Conservation (phyloP, 2,797 vertebrate genomes). For the Cygnus olor region DNA sequence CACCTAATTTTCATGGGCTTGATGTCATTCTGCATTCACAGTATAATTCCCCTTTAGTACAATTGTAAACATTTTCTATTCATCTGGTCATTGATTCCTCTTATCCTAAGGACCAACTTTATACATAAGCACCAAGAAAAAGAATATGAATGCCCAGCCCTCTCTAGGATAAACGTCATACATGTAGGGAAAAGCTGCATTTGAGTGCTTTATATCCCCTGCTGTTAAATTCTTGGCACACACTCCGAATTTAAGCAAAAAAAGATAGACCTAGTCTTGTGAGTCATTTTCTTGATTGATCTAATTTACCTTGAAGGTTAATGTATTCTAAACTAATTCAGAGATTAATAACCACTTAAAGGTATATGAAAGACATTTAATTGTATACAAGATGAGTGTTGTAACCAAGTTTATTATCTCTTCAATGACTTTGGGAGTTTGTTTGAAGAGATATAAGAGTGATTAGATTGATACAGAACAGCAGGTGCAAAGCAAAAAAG, state of each 20-base stretch:
- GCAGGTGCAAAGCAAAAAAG: conserved; percentile 9
- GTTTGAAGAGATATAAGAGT: conserved; percentile 66
- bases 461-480: conserved; percentile 61
- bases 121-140: not conserved
- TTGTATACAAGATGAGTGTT: conserved; percentile 53
- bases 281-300: conserved; percentile 80
- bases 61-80: not conserved
- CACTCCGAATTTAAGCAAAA: conserved; percentile 9
- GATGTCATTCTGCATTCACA: not conserved
- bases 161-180: not conserved
- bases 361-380: conserved; percentile 77
- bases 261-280: conserved; percentile 43
- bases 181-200: not conserved
- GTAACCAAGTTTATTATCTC: conserved; percentile 69
- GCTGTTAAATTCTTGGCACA: conserved; percentile 19
- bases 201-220: not conserved
- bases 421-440: conserved; percentile 68
- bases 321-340: conserved; percentile 82
- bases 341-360: conserved; percentile 83
- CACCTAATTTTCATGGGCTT: conserved; percentile 15
- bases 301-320: conserved; percentile 84
- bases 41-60: not conserved
- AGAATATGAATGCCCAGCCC: not conserved
- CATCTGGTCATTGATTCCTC: not conserved
- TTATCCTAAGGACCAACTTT: not conserved